Conservation (phyloP, 2,888 invertebrate species). For the Polymixis flavicincta region DNA sequence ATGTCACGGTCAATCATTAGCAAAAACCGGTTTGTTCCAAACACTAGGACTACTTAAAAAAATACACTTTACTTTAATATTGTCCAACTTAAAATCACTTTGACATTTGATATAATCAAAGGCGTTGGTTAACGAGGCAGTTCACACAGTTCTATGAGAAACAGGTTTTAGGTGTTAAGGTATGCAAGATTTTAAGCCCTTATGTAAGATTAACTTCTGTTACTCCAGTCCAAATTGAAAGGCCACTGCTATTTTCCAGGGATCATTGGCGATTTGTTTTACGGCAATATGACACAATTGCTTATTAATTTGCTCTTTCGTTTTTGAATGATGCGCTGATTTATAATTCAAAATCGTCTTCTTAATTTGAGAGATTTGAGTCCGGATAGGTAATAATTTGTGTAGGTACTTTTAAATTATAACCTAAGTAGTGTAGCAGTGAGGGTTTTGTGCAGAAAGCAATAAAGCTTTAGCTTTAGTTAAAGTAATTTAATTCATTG, state of each 20-base stretch:
- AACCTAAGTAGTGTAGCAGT: neutral
- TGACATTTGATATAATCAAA: constrained; percentile 44
- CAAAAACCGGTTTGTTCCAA: constrained; percentile 16
- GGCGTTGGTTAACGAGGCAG: constrained; percentile 24
- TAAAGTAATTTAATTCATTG: no score
- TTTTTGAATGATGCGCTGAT: neutral
- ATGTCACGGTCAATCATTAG: neutral
- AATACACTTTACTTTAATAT: neutral
- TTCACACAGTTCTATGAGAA: constrained; percentile 25
- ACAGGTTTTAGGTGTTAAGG: constrained; percentile 23
- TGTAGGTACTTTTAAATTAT: neutral
- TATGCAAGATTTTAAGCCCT: constrained; percentile 22
- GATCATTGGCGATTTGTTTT: neutral
- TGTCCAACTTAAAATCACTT: constrained; percentile 36
- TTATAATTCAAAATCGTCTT: neutral
- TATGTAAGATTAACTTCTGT: constrained; percentile 4
- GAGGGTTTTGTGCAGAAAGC: no score
- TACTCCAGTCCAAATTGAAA: neutral
- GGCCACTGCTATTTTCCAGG: neutral
- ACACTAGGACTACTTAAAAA: neutral
- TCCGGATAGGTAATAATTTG: no score
- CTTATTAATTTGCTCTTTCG: no score
- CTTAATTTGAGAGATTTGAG: neutral
- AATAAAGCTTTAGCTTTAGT: neutral
- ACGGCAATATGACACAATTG: no score